Evolutionary conservation across 2,888 invertebrate species (phyloP), one percentile per base, ranked within the genome.

Genomic region (Prosopocoilus inquinatus): DNA sequence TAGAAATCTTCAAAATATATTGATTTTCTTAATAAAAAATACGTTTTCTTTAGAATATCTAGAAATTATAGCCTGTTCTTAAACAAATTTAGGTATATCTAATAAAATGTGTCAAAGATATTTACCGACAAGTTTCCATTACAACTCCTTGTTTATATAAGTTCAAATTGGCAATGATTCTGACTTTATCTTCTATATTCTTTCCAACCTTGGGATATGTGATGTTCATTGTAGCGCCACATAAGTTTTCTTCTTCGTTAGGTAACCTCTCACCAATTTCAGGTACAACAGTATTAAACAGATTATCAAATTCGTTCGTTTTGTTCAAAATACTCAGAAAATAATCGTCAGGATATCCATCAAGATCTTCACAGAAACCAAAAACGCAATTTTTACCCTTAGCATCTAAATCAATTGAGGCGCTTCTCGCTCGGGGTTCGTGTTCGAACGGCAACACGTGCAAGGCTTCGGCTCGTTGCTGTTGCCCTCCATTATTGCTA

Each of bases 71-170:
- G 7, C 7, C 20, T 4, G 20, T 7, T 28, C 5, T 28, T 28
- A 28, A 28, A 28, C 20, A 28, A 20, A 28, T 28, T 28, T 20
- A n/a, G n/a, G n/a, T 28, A 3, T 28, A 28, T 5, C 5, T 28
- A 28, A 28, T 28, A 5, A 28, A 28, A 28, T 5, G n/a, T n/a
- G n/a, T n/a, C n/a, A 28, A 28, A 28, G 20, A 20, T 9, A 49
- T n/a, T 50, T 44, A 58, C 58, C 34, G 39, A 55, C 62, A 62
- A 3, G 33, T 43, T 55, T 62, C 58, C 38, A 50, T 46, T n/a
- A 52, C 51, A 12, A 62, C 39, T 2, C 47, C 48, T 47, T 61
- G 63, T 20, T 33, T n/a, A 38, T 49, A 49, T 8, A 49, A 28
- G 8, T 54, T 41, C 11, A 53, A 32, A 43, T 61, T 61, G 9